Conservation (phyloP, 2,888 invertebrate species). For the Slavum lentiscoides region DNA sequence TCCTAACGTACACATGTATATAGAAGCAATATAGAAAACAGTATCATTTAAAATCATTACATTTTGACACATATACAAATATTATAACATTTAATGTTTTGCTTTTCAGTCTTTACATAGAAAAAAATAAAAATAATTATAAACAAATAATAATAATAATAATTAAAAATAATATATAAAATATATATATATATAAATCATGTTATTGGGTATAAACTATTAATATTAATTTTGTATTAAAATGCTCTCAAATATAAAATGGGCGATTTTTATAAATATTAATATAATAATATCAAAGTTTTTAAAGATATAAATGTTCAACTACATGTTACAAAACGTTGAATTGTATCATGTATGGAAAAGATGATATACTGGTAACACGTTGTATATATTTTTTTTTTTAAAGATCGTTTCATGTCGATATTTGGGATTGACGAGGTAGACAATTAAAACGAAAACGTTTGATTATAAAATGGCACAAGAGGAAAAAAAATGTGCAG, state of each 20-base stretch:
- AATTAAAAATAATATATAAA: constrained; percentile 20
- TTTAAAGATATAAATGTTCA: constrained; percentile 28
- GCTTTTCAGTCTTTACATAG: constrained; percentile 49
- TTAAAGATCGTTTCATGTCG: not conserved
- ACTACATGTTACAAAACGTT: constrained; percentile 8
- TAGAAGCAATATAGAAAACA: constrained; percentile 40
- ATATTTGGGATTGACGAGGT: not conserved
- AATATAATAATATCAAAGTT: constrained; percentile 15
- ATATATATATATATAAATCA: constrained; percentile 22
- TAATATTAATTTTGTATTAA: constrained; percentile 22
- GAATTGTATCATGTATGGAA: constrained; percentile 14
- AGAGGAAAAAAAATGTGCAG: not conserved
- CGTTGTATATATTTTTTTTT: too few relatives aligned
- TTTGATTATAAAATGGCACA: constrained; percentile 29
- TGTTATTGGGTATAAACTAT: constrained; percentile 7
- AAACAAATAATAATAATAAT: constrained; percentile 35
- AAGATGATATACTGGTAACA: constrained; percentile 26
- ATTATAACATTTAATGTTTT: constrained; percentile 37
- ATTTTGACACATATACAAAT: constrained; percentile 43
- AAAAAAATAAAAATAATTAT: constrained; percentile 26
- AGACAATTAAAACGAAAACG: not conserved
- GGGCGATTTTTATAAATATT: constrained; percentile 7
- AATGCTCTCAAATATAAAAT: constrained; percentile 16
- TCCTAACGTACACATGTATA: constrained; percentile 15
- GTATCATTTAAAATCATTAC: constrained; percentile 36